These are phyloP conservation scores for Euzophera pinguis DNA, from an alignment of 2,888 invertebrate genomes.

Conservation along the genomic window DNA sequence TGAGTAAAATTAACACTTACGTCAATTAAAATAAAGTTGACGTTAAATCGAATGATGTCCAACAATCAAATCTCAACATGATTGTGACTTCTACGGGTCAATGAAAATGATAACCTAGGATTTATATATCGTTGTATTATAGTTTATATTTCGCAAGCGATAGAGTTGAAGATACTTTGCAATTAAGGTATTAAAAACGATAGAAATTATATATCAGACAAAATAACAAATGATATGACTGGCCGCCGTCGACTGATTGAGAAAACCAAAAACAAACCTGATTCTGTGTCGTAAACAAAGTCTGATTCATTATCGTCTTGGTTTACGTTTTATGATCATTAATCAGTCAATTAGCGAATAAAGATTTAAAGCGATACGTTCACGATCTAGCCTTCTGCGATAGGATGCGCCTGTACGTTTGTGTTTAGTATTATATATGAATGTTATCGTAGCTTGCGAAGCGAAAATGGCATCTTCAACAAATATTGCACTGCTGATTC, in stretches of 20 bases:
- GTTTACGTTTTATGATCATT: neutral
- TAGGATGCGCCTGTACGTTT: too few species aligned
- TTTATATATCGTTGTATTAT: neutral
- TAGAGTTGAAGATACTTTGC: neutral
- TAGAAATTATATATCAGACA: neutral
- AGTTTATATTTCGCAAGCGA: neutral
- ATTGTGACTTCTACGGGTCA: neutral
- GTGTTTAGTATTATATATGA: too few species aligned
- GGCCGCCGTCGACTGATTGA: neutral
- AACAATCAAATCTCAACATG: neutral
- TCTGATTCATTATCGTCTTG: neutral
- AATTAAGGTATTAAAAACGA: neutral
- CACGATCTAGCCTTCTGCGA: too few species aligned
- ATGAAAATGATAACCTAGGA: neutral
- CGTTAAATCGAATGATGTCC: neutral
- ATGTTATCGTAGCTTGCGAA: too few species aligned
- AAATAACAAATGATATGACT: neutral
- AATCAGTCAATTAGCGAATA: neutral
- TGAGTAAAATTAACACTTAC: neutral
- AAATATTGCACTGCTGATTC: too few species aligned
- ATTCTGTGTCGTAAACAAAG: neutral
- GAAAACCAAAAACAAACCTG: constrained; percentile 3
- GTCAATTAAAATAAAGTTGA: neutral
- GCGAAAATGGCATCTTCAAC: too few species aligned
- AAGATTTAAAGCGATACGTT: neutral